Base-by-base conservation (phyloP, 2,797 vertebrate genomes). In the Mastacembelus armatus region DNA sequence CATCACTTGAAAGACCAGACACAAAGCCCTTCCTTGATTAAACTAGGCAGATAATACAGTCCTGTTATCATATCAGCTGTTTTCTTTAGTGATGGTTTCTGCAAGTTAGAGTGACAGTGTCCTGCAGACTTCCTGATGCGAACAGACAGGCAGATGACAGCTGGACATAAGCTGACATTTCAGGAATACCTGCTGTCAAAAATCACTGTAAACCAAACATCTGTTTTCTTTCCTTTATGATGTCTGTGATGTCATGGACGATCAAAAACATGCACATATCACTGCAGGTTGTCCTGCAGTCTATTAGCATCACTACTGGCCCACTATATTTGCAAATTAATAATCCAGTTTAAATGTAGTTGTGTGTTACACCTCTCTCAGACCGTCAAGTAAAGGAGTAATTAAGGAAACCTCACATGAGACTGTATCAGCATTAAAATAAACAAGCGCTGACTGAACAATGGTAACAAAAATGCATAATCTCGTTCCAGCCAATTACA, bases 1-100 rank as follows among this genome's bases (percentile, higher is more conserved):
- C 67, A 83, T 81, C 71, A 48, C 60, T 59, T 45, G 21, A 67
- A 76, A 67, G 70, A 81, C 67, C 66, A 52, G 50, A 60, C 22
- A 21, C 50, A 5, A 33, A 44, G 44, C 69, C 44, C 7, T 22
- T 52, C 26, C 48, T 49, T 8, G 1, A 55, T 80, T 50, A 52
- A 73, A 71, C 33, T 64, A 21, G 61, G 62, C 48, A 21, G 26
- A 71, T 43, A 44, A 60, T 10, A 56, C 33, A 52, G 67, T 56
- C 61, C 51, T 26, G 55, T 50, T 54, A 60, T 71, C 56, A 48
- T 45, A 65, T 47, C 62, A 66, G 60, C 67, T 42, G 60, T 70
- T 57, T 49, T 66, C 36, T 60, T 40, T 42, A 1, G 38, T 61
- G 35, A 51, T 44, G 29, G 39, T 21, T 43, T 39, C 14, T 48